Evolutionary conservation across 2,113 vertebrate species (phyloP), one percentile per base, ranked within the genome.

Genomic region (Albula goreensis): DNA sequence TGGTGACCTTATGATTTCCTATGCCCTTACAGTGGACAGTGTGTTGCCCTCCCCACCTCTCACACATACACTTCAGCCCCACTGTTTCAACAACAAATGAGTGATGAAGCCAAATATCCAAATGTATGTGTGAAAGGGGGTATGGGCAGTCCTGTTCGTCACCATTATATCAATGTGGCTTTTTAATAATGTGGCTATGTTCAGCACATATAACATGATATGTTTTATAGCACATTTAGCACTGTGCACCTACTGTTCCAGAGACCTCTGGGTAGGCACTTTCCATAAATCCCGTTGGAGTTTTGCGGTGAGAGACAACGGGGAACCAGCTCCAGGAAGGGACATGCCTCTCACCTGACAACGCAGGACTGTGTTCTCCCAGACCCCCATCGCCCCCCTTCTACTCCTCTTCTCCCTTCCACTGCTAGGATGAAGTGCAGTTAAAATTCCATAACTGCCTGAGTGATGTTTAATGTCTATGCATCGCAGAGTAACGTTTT

Each of bases 41-140:
- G n/a, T 31, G n/a, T 74, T 74, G 1, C n/a, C 8, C 17, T 84
- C 49, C 50, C 19, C 49, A 6, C 12, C 10, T 10, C 22, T 1
- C 49, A 19, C 1, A 74, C 63, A 74, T n/a, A 60, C 50, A 52
- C 82, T 66, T 52, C 48, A 31, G 83, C 66, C 56, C 81, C 86
- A 60, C 63, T 86, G 88, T 88, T 80, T 90, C 89, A 89, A 89
- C 92, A 92, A 86, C 87, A 93, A 92, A 91, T 91, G 92, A 94
- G 93, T 89, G 91, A 83, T 89, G 87, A 81, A 89, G 92, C 90
- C 91, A 87, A 85, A 90, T 89, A 13, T 74, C 41, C n/a, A 81
- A 85, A 85, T 31, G 84, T 88, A 85, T 82, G 60, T 88, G 87
- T 57, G 86, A 90, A 81, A 82, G 86, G 88, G 88, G 88, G 88